These are phyloP conservation scores for Cyrtodaria siliqua DNA, from an alignment of 2,888 invertebrate species.

Conservation along the genomic window DNA sequence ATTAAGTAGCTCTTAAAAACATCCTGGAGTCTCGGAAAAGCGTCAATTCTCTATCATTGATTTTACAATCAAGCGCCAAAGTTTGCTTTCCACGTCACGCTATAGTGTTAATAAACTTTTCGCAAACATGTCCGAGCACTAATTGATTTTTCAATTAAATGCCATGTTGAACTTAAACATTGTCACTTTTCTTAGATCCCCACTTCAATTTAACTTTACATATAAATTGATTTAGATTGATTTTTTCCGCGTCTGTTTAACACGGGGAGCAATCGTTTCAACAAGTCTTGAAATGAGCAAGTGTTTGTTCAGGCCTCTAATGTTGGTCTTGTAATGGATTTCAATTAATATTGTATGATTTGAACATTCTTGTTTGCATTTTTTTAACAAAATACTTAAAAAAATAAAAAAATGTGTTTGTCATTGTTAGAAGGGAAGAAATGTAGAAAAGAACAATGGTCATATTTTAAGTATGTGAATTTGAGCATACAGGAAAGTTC, in stretches of 20 bases:
- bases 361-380: conserved; percentile 17
- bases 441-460: too few relatives aligned
- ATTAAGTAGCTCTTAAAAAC: conserved; percentile 45
- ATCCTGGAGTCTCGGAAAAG: conserved; percentile 17
- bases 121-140: conserved; percentile 25
- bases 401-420: too few relatives aligned
- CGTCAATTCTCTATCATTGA: conserved; percentile 12
- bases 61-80: conserved; percentile 27
- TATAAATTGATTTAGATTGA: conserved; percentile 39
- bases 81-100: conserved; percentile 4
- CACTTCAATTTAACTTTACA: conserved; percentile 4
- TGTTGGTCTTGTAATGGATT: conserved; percentile 27
- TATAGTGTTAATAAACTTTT: conserved; percentile 22
- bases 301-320: conserved; percentile 9
- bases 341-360: conserved; percentile 21
- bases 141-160: conserved; percentile 55
- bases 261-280: conserved; percentile 8
- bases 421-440: too few relatives aligned
- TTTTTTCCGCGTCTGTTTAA: conserved; percentile 26
- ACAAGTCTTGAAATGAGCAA: conserved; percentile 15
- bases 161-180: conserved; percentile 35
- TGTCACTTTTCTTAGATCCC: conserved; percentile 27
- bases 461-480: too few relatives aligned
- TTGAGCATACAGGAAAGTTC: too few relatives aligned
- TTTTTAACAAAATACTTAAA: not conserved